Evolutionary conservation across 2,888 invertebrate genomes (phyloP).

Genomic region (Tipula unca): DNA sequence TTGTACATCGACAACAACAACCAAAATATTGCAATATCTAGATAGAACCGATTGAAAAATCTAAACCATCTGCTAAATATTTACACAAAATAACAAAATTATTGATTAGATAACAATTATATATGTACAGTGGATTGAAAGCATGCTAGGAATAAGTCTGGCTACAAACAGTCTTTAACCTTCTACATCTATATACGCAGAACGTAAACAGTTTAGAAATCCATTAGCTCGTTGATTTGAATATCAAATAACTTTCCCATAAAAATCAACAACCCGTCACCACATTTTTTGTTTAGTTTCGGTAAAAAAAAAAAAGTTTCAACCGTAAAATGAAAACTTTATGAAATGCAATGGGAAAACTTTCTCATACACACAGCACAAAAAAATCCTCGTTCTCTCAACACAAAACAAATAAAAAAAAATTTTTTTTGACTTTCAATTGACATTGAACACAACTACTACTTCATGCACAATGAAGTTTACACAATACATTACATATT

Average conservation of each 20-base stretch:
- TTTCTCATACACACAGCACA: neutral
- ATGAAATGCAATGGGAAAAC: neutral
- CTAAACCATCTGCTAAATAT: neutral
- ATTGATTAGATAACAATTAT: neutral
- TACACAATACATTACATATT: neutral
- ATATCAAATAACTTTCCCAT: neutral
- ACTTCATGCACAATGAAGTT: neutral
- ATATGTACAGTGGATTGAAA: neutral
- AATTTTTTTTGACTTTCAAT: neutral
- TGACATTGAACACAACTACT: neutral
- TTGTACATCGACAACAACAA: neutral
- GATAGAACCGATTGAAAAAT: neutral
- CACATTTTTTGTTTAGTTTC: neutral
- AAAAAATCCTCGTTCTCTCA: no score
- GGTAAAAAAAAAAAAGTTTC: neutral
- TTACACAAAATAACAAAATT: neutral
- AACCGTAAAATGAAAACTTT: neutral
- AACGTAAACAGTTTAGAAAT: neutral
- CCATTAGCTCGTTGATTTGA: neutral
- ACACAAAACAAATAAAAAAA: neutral
- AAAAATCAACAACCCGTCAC: neutral
- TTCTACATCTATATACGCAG: neutral
- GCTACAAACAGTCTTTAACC: neutral
- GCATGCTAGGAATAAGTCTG: neutral
- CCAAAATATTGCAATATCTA: neutral